Conservation (phyloP, 1,140 invertebrate genomes). For the Caerostris extrusa region DNA sequence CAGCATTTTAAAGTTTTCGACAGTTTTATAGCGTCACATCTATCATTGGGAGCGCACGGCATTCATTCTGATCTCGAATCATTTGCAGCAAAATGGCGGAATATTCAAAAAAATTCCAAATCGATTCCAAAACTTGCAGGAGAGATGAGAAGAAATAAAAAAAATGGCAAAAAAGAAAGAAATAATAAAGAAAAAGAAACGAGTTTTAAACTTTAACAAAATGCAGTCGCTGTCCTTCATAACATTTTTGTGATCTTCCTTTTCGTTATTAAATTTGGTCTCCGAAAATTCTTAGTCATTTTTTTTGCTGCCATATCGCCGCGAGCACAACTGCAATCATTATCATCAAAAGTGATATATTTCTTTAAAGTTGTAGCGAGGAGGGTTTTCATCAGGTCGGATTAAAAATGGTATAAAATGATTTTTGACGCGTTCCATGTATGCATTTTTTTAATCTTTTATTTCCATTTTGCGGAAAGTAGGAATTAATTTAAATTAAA, state of each 20-base stretch:
- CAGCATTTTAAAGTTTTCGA: background rate
- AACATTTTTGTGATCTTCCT: background rate
- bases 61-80: background rate
- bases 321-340: too few species aligned
- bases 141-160: background rate
- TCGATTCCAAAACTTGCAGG: background rate
- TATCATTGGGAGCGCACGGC: background rate
- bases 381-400: background rate
- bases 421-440: background rate
- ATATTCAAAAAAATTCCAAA: background rate
- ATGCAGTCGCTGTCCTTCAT: background rate
- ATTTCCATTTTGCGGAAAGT: background rate
- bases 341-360: background rate
- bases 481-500: background rate
- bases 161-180: background rate
- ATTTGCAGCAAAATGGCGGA: background rate
- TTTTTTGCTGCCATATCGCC: background rate
- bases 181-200: background rate
- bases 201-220: slow-evolving; percentile 13
- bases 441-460: background rate
- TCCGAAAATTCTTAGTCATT: background rate
- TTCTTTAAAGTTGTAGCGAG: background rate
- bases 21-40: background rate
- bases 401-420: background rate
- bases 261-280: background rate